phyloP scores from a whole-genome alignment of 2,888 invertebrate genomes.

The Nephrotoma appendiculata region DNA sequence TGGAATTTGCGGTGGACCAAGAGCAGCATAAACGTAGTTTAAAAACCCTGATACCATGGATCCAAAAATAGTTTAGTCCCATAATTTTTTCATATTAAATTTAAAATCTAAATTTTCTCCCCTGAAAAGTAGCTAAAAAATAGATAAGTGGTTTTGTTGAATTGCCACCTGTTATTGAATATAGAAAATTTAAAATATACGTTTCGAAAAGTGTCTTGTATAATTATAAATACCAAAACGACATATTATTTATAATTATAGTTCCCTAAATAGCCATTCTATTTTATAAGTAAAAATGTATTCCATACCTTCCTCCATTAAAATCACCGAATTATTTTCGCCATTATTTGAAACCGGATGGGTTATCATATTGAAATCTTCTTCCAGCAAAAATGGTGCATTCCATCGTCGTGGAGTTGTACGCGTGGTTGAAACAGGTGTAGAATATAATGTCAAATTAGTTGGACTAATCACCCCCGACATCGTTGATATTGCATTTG shows the following conservation, averaged over 20 bases:
- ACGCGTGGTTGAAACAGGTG: slow-evolving; percentile 53
- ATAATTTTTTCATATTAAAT: too few relatives aligned
- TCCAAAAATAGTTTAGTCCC: too few relatives aligned
- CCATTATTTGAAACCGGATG: slow-evolving; percentile 42
- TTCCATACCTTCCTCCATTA: slow-evolving; percentile 60
- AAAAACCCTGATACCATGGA: too few relatives aligned
- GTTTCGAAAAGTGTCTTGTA: too few relatives aligned
- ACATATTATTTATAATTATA: background rate
- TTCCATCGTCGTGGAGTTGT: slow-evolving; percentile 69
- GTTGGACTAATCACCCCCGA: slow-evolving; percentile 81
- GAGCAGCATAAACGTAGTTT: too few relatives aligned
- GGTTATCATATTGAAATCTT: slow-evolving; percentile 90
- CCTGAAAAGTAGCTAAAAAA: too few relatives aligned
- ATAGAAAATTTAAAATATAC: too few relatives aligned
- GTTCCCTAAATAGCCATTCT: background rate
- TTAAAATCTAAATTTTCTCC: too few relatives aligned
- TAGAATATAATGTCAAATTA: slow-evolving; percentile 71
- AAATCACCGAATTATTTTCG: slow-evolving; percentile 52
- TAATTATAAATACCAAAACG: background rate
- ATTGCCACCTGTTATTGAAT: too few relatives aligned
- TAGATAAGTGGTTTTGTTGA: too few relatives aligned
- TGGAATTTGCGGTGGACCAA: too few relatives aligned
- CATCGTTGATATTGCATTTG: slow-evolving; percentile 64
- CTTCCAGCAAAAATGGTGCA: slow-evolving; percentile 79
- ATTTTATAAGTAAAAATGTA: slow-evolving; percentile 6